phyloP scores from a whole-genome alignment of 2,113 vertebrate species.

The Notarius lentiginosus region DNA sequence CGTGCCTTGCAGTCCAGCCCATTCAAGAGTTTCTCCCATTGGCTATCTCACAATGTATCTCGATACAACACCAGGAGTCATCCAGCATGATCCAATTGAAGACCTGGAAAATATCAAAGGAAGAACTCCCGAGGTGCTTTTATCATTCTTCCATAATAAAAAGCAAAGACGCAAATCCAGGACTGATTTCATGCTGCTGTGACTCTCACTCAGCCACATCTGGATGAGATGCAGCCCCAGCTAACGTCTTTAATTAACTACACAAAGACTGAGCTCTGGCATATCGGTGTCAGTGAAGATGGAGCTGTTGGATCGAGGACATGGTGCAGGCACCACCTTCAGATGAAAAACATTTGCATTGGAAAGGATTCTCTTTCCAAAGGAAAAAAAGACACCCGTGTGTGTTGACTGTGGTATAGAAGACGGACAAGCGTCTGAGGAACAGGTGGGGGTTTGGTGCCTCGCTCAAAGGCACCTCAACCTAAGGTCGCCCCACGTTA shows the following conservation, averaged over 20 bases:
- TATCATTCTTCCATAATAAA: not conserved
- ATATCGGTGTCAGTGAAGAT: not conserved
- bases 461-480: too few species aligned
- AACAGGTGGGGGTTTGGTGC: too few species aligned
- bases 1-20: not conserved
- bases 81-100: not conserved
- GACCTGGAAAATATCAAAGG: not conserved
- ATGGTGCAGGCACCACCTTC: not conserved
- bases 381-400: not conserved
- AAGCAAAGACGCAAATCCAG: conserved; percentile 15
- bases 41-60: not conserved
- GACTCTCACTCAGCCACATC: not conserved
- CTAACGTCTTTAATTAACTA: conserved; percentile 31
- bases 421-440: too few species aligned
- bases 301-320: not conserved
- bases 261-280: not conserved
- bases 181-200: not conserved
- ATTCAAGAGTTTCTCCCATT: not conserved
- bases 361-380: not conserved
- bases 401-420: not conserved
- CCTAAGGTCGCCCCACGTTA: too few species aligned
- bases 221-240: not conserved
- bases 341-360: conserved; percentile 1
- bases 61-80: not conserved
- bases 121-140: not conserved